A percentile compares a stretch with the other conserved stretches of the same genome.
These are phyloP conservation scores for Melanerpes formicivorus DNA, from an alignment of 2,113 vertebrate species.

Conservation along the genomic window DNA sequence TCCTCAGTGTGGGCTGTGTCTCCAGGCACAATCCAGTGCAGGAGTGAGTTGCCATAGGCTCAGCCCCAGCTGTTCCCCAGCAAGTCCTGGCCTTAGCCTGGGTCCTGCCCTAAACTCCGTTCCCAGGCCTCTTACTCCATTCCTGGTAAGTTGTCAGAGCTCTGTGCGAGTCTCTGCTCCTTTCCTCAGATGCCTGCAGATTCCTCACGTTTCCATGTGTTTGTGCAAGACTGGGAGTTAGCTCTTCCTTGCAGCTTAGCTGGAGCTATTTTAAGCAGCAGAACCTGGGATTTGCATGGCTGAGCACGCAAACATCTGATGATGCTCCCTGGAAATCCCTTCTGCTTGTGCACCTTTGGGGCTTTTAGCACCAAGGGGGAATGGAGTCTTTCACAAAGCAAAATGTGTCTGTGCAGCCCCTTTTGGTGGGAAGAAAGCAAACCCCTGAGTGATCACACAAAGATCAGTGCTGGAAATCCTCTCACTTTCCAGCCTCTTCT, in stretches of 20 bases:
- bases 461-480: background rate
- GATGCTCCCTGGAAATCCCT: background rate
- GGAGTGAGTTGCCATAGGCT: background rate
- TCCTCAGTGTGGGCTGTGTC: rapidly evolving
- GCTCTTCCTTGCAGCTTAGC: background rate
- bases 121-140: background rate
- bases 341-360: background rate
- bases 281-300: background rate
- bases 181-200: constrained; percentile 22
- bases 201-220: constrained; percentile 5
- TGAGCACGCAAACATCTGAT: background rate
- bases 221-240: background rate
- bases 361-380: background rate
- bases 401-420: background rate
- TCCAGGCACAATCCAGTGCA: rapidly evolving
- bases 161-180: background rate
- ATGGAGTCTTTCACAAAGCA: background rate
- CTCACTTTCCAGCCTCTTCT: background rate
- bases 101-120: background rate
- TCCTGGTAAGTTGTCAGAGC: background rate
- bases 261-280: background rate
- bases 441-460: background rate
- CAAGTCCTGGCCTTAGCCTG: background rate
- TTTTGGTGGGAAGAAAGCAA: background rate
- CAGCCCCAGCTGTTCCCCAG: background rate